phyloP scores from a whole-genome alignment of 2,888 invertebrate species.

The Tetranychus piercei region DNA sequence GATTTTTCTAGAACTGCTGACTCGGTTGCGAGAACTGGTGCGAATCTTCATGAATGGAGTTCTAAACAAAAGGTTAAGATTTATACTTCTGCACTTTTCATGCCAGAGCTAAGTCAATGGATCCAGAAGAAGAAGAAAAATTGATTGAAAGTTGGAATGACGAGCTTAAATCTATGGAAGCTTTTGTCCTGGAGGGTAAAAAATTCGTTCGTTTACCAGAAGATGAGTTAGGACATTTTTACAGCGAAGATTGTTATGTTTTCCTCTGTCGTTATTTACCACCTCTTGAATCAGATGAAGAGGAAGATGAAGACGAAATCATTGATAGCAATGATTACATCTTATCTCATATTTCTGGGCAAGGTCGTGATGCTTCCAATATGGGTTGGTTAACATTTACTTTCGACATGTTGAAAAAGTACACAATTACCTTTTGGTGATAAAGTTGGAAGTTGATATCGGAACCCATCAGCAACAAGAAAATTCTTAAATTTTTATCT shows the following conservation, averaged over 20 bases:
- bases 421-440: conserved; percentile 68
- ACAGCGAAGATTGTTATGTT: conserved; percentile 89
- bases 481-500: conserved; percentile 88
- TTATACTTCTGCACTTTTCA: conserved; percentile 84
- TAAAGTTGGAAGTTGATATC: conserved; percentile 76
- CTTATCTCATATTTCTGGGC: conserved; percentile 99
- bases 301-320: conserved; percentile 28
- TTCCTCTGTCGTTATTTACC: conserved; percentile 91
- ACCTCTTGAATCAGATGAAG: conserved; percentile 43
- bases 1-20: conserved; percentile 96
- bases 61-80: conserved; percentile 40
- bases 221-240: conserved; percentile 75
- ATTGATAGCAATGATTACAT: conserved; percentile 42
- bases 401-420: conserved; percentile 77
- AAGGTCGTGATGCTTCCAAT: conserved; percentile 81
- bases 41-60: conserved; percentile 57
- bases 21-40: conserved; percentile 86
- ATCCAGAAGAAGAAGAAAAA: conserved; percentile 59
- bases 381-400: conserved; percentile 99
- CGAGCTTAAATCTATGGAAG: conserved; percentile 91
- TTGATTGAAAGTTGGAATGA: conserved; percentile 93
- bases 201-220: conserved; percentile 94
- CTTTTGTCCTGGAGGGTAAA: conserved; percentile 84
- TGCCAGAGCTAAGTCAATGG: conserved; percentile 79
- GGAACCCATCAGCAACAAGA: conserved; percentile 95